Base-by-base conservation (phyloP, 1,140 invertebrate species). In the Tyrophagus putrescentiae region DNA sequence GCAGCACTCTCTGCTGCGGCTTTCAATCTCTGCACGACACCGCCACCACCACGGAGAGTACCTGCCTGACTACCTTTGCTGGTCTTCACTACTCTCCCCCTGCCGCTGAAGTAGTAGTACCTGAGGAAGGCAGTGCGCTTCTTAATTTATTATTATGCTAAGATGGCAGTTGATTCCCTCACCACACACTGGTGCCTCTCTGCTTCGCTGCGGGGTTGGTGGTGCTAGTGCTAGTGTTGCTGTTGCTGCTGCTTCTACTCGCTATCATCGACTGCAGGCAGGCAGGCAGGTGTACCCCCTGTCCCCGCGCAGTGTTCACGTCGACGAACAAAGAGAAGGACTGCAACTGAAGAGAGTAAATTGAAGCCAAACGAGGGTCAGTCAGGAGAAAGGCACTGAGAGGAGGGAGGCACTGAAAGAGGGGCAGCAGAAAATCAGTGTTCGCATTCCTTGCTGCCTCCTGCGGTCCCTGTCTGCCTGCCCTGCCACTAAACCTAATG, bases 81-180 rank as follows among this genome's bases (percentile, higher is more conserved):
- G 13, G 7, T 48, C 31, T 6, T 21, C 18, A 29, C 45, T 48
- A 18, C 45, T 48, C 9, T 29, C 18, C 31, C 18, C 6, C 45
- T 29, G 31, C 45, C 13, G 21, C 13, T 13, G 21, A 39, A 39
- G 21, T 39, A 39, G 21, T 13, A 39, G 21, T 13, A 39, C 21
- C 36, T 39, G 36, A 39, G 13, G 36, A 39, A 21, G 13, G 21
- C 13, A 39, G 36, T 39, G 36, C 36, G 45, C 45, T 18, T 7
- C 45, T 48, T 48, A 48, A 48, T 48, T n/a, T n/a, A n/a, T 48
- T 48, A 48, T 48, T 48, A 48, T 48, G 45, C 45, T 48, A 48
- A 48, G 45, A 48, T 48, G 45, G 45, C 45, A 48, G 7, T 9
- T 21, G 31, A 7, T 48, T 21, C 45, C 36, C 13, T 21, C 31